Evolutionary conservation across 64 coral and sea anemone species (phyloP).

Genomic region (Montipora efflorescens): DNA sequence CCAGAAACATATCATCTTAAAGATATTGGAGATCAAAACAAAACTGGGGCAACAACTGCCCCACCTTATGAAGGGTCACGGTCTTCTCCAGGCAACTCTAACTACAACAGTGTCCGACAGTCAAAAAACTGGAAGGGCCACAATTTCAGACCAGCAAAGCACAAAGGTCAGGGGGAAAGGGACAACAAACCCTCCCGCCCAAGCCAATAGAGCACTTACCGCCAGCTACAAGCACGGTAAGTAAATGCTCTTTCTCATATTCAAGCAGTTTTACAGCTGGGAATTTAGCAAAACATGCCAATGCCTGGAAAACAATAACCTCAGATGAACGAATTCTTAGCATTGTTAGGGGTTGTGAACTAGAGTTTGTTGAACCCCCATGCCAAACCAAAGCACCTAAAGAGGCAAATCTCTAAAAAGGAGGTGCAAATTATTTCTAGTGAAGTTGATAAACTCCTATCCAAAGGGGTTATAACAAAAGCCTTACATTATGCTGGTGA

Average conservation of each 20-base stretch:
- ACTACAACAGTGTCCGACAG: slow-evolving; percentile 14
- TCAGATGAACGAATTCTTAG: too few species aligned
- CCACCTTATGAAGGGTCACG: slow-evolving; percentile 8
- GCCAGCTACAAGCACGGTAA: slow-evolving; percentile 14
- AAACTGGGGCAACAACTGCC: slow-evolving; percentile 55
- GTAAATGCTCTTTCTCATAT: neutral
- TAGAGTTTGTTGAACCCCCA: neutral
- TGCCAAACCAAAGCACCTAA: neutral
- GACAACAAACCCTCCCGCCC: slow-evolving; percentile 26
- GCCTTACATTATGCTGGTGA: slow-evolving; percentile 9
- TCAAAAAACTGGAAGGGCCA: slow-evolving; percentile 32
- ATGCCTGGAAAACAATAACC: too few species aligned
- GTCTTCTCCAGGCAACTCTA: neutral
- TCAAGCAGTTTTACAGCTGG: neutral
- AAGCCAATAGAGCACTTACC: neutral
- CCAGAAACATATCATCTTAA: slow-evolving; percentile 36
- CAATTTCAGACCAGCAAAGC: too few species aligned
- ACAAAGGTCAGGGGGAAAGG: neutral
- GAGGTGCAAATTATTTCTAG: slow-evolving; percentile 23
- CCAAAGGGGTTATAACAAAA: slow-evolving; percentile 69
- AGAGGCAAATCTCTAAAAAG: slow-evolving; percentile 16
- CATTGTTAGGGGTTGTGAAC: neutral
- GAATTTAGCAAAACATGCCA: neutral
- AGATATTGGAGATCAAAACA: slow-evolving; percentile 56
- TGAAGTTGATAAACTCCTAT: slow-evolving; percentile 59